These are phyloP conservation scores for Gouania willdenowi DNA, from an alignment of 2,797 vertebrate genomes.

Conservation along the genomic window DNA sequence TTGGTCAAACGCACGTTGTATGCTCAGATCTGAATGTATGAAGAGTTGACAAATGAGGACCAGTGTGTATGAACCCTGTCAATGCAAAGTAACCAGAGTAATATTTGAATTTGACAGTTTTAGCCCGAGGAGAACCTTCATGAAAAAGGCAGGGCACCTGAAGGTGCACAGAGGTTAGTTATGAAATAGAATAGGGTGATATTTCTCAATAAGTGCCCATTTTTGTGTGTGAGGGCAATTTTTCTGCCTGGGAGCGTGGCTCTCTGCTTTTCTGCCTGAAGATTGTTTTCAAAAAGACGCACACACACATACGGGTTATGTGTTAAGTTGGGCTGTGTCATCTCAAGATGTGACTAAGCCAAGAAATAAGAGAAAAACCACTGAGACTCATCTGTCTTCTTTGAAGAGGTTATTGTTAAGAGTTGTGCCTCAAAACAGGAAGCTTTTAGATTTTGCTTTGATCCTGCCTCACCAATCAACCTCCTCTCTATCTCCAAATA, in stretches of 20 bases:
- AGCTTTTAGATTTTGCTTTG: slow-evolving; percentile 44
- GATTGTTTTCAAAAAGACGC: slow-evolving; percentile 47
- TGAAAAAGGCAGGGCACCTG: no score
- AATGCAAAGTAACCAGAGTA: slow-evolving; percentile 40
- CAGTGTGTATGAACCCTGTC: slow-evolving; percentile 43
- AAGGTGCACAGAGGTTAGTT: slow-evolving; percentile 65
- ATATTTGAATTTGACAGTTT: no score
- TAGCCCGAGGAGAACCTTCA: no score
- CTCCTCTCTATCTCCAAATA: slow-evolving; percentile 6
- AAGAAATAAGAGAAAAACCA: slow-evolving; percentile 28
- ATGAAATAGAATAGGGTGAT: slow-evolving; percentile 63
- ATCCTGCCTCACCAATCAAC: slow-evolving; percentile 29
- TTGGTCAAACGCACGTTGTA: no score
- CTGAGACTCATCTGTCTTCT: slow-evolving; percentile 18
- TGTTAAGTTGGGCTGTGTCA: slow-evolving; percentile 47
- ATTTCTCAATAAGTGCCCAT: slow-evolving; percentile 75
- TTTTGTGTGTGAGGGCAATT: slow-evolving; percentile 76
- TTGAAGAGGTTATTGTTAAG: slow-evolving; percentile 26
- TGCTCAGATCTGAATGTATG: no score
- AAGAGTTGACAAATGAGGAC: no score
- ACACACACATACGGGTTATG: slow-evolving; percentile 43
- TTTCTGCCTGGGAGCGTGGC: slow-evolving; percentile 53
- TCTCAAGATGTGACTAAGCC: slow-evolving; percentile 42
- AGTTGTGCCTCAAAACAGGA: slow-evolving; percentile 17
- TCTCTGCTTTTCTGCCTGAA: slow-evolving; percentile 20